phyloP scores from a whole-genome alignment of 2,888 invertebrate species.

The Apodemia zela region DNA sequence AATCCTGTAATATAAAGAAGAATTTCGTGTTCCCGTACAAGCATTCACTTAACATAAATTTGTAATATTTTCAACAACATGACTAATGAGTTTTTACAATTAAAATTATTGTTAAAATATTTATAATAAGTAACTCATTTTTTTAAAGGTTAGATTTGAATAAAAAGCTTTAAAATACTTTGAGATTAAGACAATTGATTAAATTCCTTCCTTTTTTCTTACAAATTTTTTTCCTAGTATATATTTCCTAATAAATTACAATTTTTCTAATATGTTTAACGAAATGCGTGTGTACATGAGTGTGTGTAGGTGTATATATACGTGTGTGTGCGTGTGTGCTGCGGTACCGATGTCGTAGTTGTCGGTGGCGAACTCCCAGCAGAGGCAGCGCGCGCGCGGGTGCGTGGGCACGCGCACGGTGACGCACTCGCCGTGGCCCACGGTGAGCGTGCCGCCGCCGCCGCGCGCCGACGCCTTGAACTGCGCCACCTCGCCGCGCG shows the following conservation, averaged over 20 bases:
- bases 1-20: slow-evolving; percentile 80
- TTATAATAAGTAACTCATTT: too few species aligned
- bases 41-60: too few species aligned
- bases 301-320: background rate
- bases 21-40: background rate
- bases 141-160: too few species aligned
- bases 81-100: background rate
- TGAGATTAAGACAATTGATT: too few species aligned
- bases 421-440: slow-evolving; percentile 97
- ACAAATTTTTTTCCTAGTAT: too few species aligned
- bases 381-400: slow-evolving; percentile 93
- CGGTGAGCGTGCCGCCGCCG: slow-evolving; percentile 93
- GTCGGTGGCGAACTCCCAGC: slow-evolving; percentile 99
- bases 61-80: background rate
- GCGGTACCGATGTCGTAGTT: slow-evolving; percentile 92
- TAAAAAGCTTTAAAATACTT: too few species aligned
- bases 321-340: background rate
- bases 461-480: slow-evolving; percentile 94
- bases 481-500: slow-evolving; percentile 89
- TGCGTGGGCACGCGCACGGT: slow-evolving; percentile 98
- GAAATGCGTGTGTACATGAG: too few species aligned
- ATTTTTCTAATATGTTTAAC: too few species aligned
- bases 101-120: too few species aligned
- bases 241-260: too few species aligned
- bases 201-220: too few species aligned